phyloP scores from a whole-genome alignment of 2,797 vertebrate species.

The Hypotaenidia okinawae region DNA sequence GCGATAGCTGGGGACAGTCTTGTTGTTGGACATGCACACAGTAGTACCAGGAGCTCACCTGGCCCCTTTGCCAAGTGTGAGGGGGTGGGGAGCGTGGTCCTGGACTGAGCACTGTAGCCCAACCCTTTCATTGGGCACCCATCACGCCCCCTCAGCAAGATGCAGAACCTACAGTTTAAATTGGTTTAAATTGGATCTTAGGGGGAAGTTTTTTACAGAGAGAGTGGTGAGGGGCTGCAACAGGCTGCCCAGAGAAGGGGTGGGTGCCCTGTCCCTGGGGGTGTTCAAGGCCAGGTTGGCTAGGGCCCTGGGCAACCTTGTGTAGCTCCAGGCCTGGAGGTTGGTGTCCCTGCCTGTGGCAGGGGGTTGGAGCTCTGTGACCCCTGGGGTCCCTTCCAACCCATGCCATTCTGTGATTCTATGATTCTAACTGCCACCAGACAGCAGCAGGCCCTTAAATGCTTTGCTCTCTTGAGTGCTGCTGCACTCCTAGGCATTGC shows the following conservation, averaged over 20 bases:
- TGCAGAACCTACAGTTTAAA: background rate
- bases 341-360: too few species aligned
- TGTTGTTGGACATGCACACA: background rate
- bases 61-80: fast-evolving
- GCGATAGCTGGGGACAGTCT: background rate
- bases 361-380: too few species aligned
- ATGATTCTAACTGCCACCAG: background rate
- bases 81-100: background rate
- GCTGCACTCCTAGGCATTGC: background rate
- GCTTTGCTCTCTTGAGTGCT: background rate
- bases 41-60: background rate
- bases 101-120: background rate
- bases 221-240: too few species aligned
- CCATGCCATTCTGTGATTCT: too few species aligned
- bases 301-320: too few species aligned
- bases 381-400: too few species aligned
- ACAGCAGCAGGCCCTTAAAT: background rate
- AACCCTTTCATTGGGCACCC: background rate
- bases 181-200: too few species aligned
- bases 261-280: too few species aligned
- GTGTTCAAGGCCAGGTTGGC: too few species aligned
- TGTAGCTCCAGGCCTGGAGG: too few species aligned
- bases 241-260: too few species aligned
- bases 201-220: too few species aligned
- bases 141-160: fast-evolving